Conservation (phyloP, 64 coral and sea anemone species). For the Pocillopora verrucosa region DNA sequence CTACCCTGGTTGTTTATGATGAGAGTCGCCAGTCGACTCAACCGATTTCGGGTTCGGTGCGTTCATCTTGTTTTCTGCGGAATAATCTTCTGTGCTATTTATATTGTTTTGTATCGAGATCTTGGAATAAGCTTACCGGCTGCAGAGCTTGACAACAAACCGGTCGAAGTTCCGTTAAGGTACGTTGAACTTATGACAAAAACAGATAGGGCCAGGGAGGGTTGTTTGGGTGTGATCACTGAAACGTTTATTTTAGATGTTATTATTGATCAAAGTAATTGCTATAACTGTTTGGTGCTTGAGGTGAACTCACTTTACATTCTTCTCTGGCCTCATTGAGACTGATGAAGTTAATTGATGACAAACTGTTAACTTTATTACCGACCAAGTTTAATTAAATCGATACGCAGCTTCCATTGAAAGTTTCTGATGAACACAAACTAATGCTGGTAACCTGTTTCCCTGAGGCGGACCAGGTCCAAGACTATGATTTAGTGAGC, state of each 20-base stretch:
- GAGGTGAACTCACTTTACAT: neutral
- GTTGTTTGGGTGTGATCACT: neutral
- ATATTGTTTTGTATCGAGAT: conserved; percentile 24
- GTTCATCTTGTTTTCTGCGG: conserved; percentile 20
- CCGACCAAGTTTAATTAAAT: neutral
- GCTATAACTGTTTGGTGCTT: neutral
- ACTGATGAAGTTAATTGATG: too few relatives aligned
- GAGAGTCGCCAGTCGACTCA: neutral
- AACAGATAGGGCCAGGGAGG: neutral
- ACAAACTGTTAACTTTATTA: neutral
- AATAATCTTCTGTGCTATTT: conserved; percentile 17
- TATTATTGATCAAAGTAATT: neutral
- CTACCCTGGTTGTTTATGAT: neutral
- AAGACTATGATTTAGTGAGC: neutral
- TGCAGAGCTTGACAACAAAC: neutral
- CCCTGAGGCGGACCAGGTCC: neutral
- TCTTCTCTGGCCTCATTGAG: neutral
- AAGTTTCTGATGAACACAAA: neutral
- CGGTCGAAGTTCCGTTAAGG: conserved; percentile 16
- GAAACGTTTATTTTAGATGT: neutral
- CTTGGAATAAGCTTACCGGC: conserved; percentile 29
- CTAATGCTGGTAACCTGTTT: neutral
- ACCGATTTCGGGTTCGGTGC: conserved; percentile 11
- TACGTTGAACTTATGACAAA: conserved; percentile 3
- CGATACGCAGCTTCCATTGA: neutral